Percentiles rank a stretch among this genome's conserved stretches.
These are phyloP conservation scores for Pasiphila rectangulata DNA, from an alignment of 2,888 invertebrate species.

Conservation along the genomic window DNA sequence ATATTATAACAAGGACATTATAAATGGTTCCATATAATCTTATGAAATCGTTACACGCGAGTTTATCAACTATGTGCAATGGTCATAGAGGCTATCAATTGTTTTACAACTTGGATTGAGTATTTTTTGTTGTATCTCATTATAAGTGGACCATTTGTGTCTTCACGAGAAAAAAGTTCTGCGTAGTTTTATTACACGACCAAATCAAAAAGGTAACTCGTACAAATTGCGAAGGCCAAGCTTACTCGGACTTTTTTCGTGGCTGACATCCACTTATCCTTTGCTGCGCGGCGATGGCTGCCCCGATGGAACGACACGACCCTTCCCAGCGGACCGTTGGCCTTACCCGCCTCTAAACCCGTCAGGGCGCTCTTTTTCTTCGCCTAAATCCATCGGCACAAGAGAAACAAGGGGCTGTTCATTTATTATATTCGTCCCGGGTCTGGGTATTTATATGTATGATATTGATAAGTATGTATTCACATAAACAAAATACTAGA, in stretches of 20 bases:
- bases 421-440: too few relatives aligned
- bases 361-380: constrained; percentile 84
- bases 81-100: too few relatives aligned
- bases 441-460: too few relatives aligned
- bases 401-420: constrained; percentile 52
- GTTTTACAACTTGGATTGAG: too few relatives aligned
- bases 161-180: neutral
- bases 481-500: too few relatives aligned
- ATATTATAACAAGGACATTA: too few relatives aligned
- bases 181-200: constrained; percentile 32
- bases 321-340: constrained; percentile 82
- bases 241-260: constrained; percentile 90
- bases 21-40: too few relatives aligned
- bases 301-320: constrained; percentile 84
- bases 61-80: too few relatives aligned
- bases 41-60: too few relatives aligned
- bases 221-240: constrained; percentile 37
- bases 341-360: constrained; percentile 83
- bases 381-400: constrained; percentile 72
- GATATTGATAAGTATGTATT: too few relatives aligned
- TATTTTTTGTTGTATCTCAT: too few relatives aligned
- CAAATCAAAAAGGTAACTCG: constrained; percentile 16
- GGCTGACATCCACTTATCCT: constrained; percentile 84
- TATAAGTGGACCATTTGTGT: too few relatives aligned
- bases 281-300: constrained; percentile 67